Evolutionary conservation across 2,113 vertebrate genomes (phyloP).

Genomic region (Notechis scutatus): DNA sequence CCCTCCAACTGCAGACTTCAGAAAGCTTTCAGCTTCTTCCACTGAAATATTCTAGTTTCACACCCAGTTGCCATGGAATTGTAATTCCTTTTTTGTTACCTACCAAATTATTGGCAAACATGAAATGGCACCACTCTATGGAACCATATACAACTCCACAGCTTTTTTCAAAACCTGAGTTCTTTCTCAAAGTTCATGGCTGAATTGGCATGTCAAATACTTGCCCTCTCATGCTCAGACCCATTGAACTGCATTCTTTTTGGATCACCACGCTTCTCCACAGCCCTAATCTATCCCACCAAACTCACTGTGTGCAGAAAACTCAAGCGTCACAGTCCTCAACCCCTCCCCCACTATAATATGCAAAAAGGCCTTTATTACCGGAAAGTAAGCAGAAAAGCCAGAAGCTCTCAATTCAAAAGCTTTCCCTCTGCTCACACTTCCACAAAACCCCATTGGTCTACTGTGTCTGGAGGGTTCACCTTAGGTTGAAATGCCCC

Average conservation of each 20-base stretch:
- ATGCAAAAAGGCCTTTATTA: neutral
- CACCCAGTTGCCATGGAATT: neutral
- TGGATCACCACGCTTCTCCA: neutral
- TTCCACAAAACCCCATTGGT: neutral
- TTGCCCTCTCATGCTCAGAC: neutral
- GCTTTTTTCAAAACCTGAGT: neutral
- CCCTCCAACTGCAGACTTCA: neutral
- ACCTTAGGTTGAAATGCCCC: constrained; percentile 96
- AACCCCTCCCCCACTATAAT: neutral
- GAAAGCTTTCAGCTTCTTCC: neutral
- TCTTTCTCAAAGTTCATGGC: neutral
- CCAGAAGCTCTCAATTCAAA: neutral
- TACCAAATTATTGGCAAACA: neutral
- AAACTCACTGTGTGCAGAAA: neutral
- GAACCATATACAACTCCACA: neutral
- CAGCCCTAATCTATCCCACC: neutral
- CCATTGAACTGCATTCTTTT: neutral
- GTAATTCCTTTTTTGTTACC: neutral
- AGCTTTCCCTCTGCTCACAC: neutral
- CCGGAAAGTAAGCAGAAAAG: neutral
- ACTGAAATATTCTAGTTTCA: neutral
- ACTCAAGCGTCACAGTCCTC: neutral
- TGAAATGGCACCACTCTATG: neutral
- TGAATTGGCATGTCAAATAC: neutral
- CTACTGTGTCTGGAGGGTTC: constrained; percentile 20